Base-by-base conservation (phyloP, 1,140 invertebrate species). In the Trachymyrmex septentrionalis region DNA sequence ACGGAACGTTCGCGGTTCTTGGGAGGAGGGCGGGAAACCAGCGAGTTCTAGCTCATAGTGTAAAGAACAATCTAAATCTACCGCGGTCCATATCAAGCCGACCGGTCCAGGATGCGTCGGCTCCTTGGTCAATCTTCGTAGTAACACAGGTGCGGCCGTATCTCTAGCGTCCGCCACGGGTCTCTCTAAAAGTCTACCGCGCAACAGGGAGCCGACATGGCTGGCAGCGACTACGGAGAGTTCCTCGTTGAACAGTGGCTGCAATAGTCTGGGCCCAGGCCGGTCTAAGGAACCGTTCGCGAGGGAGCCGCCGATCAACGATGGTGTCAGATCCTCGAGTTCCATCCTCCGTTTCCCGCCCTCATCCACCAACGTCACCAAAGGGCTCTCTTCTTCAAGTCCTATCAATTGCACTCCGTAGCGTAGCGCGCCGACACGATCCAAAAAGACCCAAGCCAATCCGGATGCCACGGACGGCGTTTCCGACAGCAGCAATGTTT, bases 21-120 rank as follows among this genome's bases (percentile, higher is more conserved):
- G 84, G 0, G 81, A 66, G 3, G 30, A 34, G 0, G 88, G 63
- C 0, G 91, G 73, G 3, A 94, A 78, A 12, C 93, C 94, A 21
- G 91, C 89, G 10, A 95, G 90, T 55, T 95, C 94, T 27, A 98
- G 96, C 93, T 99, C 98, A 91, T 98, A 99, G 92, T 98, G 97
- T 1, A 98, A 94, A 87, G 97, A 97, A 93, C 98, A 99, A 57
- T 98, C 96, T 1, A 96, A 96, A 92, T 98, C 98, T 5, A 99
- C 96, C 1, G 97, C 96, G 55, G 97, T 94, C 98, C 98, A 99
- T 16, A 97, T 97, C 48, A 98, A 95, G 21, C 97, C 98, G n/a
- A 97, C 96, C 3, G 96, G 93, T 3, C 96, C 95, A 0, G 95
- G 95, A 16, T 94, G 88, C 0, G 95, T 94, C 30, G 96, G 96